Evolutionary conservation across 2,888 invertebrate species (phyloP), one percentile per base, ranked within the genome.

Genomic region (Epinotia bilunana): DNA sequence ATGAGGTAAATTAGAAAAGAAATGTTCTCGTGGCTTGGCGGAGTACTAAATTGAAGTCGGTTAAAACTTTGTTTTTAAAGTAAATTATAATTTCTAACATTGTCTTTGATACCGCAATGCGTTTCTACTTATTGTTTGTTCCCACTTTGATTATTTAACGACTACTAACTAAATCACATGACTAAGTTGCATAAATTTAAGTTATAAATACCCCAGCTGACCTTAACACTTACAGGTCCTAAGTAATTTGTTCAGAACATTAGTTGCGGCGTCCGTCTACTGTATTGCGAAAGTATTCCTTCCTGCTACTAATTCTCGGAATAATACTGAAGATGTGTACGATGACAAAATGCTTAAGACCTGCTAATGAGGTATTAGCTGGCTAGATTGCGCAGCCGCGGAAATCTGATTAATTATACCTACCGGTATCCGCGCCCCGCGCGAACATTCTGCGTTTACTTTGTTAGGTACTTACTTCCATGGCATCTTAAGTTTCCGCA

Each of bases 401-500:
- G 53, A 18, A 23, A 49, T n/a, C 53, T n/a, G 33, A 65, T 65
- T 33, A 53, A 53, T 65, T 53, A 53, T 20, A 7, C n/a, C 65
- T 20, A 7, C n/a, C 65, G 1, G 53, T 53, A 33, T 20, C 18
- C 18, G 18, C 18, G 53, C 53, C 16, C 53, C n/a, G 53, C 18
- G 11, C 65, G 65, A 53, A 33, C 63, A 63, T 49, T 49, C 23
- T 9, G n/a, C 23, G 49, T 49, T 49, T 49, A 49, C 46, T 46
- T 46, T 49, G 23, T 23, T 23, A 49, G 5, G 53, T 53, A 53
- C 16, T 1, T 53, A n/a, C 49, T 64, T 64, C 23, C 64, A 20
- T 60, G 60, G 1, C 28, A 49, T 64, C 64, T 64, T 49, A 64
- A 49, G n/a, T 64, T 53, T 65, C 65, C 65, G n/a, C 33, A 18